phyloP scores from a whole-genome alignment of 2,113 vertebrate genomes.

The Ptilorrhoa leucosticta region DNA sequence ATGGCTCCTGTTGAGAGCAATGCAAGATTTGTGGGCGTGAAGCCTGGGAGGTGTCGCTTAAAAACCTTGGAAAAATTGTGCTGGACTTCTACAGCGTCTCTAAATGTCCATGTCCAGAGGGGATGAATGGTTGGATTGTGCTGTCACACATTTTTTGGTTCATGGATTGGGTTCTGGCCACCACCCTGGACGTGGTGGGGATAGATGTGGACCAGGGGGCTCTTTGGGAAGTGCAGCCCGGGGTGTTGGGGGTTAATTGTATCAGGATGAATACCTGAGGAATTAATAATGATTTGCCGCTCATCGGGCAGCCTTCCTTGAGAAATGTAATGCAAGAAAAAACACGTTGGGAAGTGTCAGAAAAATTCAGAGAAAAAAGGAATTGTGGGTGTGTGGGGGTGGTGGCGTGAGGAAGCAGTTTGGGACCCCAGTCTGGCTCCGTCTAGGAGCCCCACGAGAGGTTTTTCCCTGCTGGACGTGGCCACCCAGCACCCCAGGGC shows the following conservation, averaged over 20 bases:
- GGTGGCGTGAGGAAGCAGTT: background rate
- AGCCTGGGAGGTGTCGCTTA: accelerated
- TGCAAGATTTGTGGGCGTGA: background rate
- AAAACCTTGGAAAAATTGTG: background rate
- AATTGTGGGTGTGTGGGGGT: background rate
- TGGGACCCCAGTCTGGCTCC: accelerated
- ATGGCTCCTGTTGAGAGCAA: background rate
- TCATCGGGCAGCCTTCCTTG: conserved; percentile 5
- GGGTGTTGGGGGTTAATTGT: background rate
- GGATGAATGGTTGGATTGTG: accelerated
- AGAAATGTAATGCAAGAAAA: conserved; percentile 45
- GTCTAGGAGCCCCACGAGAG: background rate
- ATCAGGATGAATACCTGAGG: background rate
- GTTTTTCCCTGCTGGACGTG: background rate
- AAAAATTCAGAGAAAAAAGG: conserved; percentile 14
- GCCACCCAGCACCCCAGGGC: background rate
- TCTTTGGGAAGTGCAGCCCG: background rate
- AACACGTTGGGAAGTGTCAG: conserved; percentile 36
- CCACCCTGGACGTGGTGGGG: background rate
- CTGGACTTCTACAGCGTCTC: background rate
- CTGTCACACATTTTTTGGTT: background rate
- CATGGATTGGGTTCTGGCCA: background rate
- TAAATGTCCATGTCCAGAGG: background rate
- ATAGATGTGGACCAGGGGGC: background rate
- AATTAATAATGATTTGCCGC: conserved; percentile 55